Percentiles rank a stretch among this genome's conserved stretches.
These are phyloP conservation scores for Tetheella fluctuosa DNA, from an alignment of 2,888 invertebrate species.

Conservation along the genomic window DNA sequence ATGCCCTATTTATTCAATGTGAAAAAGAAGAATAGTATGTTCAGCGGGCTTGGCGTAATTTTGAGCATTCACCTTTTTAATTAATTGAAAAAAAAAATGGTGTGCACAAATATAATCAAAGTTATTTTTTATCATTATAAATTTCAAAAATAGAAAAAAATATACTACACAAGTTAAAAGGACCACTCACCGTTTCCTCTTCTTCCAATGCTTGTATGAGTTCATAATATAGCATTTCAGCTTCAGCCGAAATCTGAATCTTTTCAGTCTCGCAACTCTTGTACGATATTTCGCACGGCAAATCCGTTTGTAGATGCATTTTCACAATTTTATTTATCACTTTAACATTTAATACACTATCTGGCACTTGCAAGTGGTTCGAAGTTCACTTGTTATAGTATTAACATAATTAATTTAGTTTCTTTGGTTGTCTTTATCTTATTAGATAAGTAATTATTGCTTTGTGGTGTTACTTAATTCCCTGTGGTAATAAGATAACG, in stretches of 20 bases:
- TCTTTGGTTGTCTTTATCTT: slow-evolving; percentile 13
- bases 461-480: background rate
- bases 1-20: no score
- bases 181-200: slow-evolving; percentile 80
- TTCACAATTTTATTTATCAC: slow-evolving; percentile 50
- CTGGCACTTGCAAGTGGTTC: slow-evolving; percentile 21
- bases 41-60: background rate
- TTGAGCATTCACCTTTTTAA: background rate
- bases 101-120: background rate
- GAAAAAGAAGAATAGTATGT: background rate
- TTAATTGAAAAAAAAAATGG: background rate
- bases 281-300: slow-evolving; percentile 69
- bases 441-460: background rate
- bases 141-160: no score
- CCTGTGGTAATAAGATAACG: slow-evolving; percentile 3
- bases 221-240: slow-evolving; percentile 81
- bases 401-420: slow-evolving; percentile 20
- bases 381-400: slow-evolving; percentile 19
- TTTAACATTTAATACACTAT: slow-evolving; percentile 26
- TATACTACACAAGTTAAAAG: no score
- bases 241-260: slow-evolving; percentile 77
- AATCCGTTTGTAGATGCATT: slow-evolving; percentile 76
- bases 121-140: background rate
- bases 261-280: slow-evolving; percentile 66
- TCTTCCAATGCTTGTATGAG: slow-evolving; percentile 77